Base-by-base conservation (phyloP, 92 coral and sea anemone genomes). In the Epizoanthus fatuus region DNA sequence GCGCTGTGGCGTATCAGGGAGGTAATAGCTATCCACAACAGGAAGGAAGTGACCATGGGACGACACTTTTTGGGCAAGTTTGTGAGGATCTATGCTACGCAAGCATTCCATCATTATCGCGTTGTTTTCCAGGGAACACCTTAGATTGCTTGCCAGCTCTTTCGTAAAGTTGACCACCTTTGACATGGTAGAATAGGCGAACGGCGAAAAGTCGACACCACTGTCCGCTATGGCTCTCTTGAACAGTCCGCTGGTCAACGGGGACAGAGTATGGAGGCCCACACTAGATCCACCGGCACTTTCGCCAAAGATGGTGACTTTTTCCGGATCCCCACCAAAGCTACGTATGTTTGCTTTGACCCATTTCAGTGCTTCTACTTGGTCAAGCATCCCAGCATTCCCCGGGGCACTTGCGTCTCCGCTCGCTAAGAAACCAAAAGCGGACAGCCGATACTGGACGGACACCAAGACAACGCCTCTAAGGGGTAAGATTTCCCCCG, bases 11-110 rank as follows among this genome's bases (percentile, higher is more conserved):
- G 96, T 65, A 66, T 92, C 91, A 5, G 79, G 67, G 32, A 94
- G 93, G 63, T 90, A 92, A 7, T 59, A 25, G 4, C 85, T 82
- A 74, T 94, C 98, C 29, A 90, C 98, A 9, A 94, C 86, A 6
- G 98, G 98, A 20, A 88, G 91, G 4, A 85, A 35, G 38, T 83
- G 84, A 0, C 55, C 55, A 7, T 19, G 13, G 4, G 45, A 16
- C 16, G 16, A 15, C 11, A 53, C 87, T 37, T 54, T 63, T 44
- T 25, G 39, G 11, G 87, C 91, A 57, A 88, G 74, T 57, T 55
- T 20, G 37, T 71, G 63, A 57, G 87, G 63, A n/a, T 80, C 83
- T 16, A 82, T 56, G 16, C 81, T 59, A 45, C 72, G 66, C 42
- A 88, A 80, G 64, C 91, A 88, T 10, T 63, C 49, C 12, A 54